Evolutionary conservation across 53 echinoderm and acorn worm species (phyloP).

Genomic region (Apostichopus leukothele): DNA sequence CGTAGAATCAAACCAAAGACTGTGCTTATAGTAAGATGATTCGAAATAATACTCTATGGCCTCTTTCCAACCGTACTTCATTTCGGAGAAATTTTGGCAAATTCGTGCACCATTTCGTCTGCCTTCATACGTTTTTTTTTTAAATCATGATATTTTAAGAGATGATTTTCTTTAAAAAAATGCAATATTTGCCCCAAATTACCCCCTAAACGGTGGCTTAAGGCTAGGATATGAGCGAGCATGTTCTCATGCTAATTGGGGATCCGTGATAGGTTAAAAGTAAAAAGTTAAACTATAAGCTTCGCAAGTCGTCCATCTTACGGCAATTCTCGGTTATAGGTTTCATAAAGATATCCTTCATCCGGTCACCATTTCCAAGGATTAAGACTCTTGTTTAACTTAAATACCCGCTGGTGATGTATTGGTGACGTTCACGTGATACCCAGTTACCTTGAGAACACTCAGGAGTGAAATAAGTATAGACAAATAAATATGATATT

Average conservation of each 20-base stretch:
- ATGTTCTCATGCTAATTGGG: conserved; percentile 1
- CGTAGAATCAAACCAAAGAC: too few relatives aligned
- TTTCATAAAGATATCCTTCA: not conserved
- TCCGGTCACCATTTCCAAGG: not conserved
- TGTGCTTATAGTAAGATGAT: too few relatives aligned
- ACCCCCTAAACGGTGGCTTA: not conserved
- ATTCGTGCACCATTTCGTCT: too few relatives aligned
- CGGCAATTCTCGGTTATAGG: not conserved
- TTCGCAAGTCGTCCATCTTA: not conserved
- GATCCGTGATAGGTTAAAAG: not conserved
- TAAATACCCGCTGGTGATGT: not conserved
- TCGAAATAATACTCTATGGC: too few relatives aligned
- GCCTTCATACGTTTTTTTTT: too few relatives aligned
- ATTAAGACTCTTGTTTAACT: not conserved
- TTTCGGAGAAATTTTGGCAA: too few relatives aligned
- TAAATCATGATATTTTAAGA: too few relatives aligned
- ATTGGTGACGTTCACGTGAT: not conserved
- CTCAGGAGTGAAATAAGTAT: not conserved
- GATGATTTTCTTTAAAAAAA: too few relatives aligned
- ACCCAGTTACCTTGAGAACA: not conserved
- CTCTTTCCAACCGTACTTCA: too few relatives aligned
- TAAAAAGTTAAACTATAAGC: not conserved
- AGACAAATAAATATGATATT: not conserved
- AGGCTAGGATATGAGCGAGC: conserved; percentile 1
- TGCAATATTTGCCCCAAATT: too few relatives aligned